Base-by-base conservation (phyloP, 2,888 invertebrate species). In the Cephus nigrinus region DNA sequence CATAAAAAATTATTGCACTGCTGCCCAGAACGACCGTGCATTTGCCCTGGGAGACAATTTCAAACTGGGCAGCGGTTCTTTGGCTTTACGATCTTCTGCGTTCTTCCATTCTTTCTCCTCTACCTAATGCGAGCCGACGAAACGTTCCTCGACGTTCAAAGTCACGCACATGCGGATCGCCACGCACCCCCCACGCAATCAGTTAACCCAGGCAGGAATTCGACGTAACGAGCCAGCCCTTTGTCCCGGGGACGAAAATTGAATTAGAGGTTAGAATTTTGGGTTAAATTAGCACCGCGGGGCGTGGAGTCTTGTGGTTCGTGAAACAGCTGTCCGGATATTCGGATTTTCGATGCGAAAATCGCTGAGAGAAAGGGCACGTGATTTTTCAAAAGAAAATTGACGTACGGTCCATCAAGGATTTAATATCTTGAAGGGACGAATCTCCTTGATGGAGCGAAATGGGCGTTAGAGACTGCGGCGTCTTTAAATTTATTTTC, bases 1-100 rank as follows among this genome's bases (percentile, higher is more conserved):
- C 78, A 78, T 81, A 81, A 81, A 81, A 81, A 78, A 55, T 80
- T 75, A 78, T 80, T 78, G 75, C 68, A 76, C 76, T 79, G 36
- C 71, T 30, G 23, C 31, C 71, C 9, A 23, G 55, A 55, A 55
- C 55, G 23, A 55, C 55, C 55, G 55, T 55, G 23, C 9, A 23
- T 55, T 55, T 55, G 23, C 15, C 23, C 55, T 9, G 55, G 55
- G 55, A 55, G 55, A 55, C 55, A 55, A 55, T 55, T 55, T 55
- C 9, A 9, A 55, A 55, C 55, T 55, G 5, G 23, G 23, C 55
- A 55, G 55, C 55, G 55, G 55, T 55, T 55, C 55, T 55, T 23
- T 23, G 23, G 9, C 2, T 55, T 55, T 55, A 55, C 55, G 55
- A 55, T 55, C 55, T 55, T 23, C 9, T 2, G 23, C 23, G 0